Base-by-base conservation (phyloP, 2,797 vertebrate species). In the Crocidura indochinensis region DNA sequence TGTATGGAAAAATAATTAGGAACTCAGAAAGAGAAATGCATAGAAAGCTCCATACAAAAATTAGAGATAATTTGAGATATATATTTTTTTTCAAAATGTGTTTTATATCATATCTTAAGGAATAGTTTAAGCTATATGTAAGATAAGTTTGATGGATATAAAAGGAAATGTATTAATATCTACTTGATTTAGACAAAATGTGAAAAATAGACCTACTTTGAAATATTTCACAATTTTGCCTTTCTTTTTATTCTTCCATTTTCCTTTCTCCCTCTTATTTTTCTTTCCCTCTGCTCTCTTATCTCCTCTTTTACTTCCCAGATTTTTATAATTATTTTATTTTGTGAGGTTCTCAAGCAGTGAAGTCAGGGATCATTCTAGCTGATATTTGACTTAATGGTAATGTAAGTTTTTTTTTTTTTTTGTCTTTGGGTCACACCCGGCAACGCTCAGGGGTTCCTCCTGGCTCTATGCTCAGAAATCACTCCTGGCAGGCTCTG, bases 51-150 rank as follows among this genome's bases (percentile, higher is more conserved):
- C 2, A 0, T 29, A 69, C 72, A 46, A 44, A 75, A 79, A 65
- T 49, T 31, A 76, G 38, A 62, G 24, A 7, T 1, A 0, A 5
- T 46, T 10, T 4, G 14, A 85, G 27, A 38, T 60, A 1, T 44
- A 19, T 0, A 7, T 14, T n/a, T 51, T 38, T 14, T n/a, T 51
- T 38, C 2, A 10, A 12, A 26, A n/a, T 75, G 60, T 80, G 53
- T 4, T 31, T 8, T 64, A 2, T 10, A 44, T 10, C n/a, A 56
- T 9, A 6, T 8, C 56, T 53, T 19, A 1, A 87, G 56, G n/a
- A 73, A 44, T 53, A 88, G 19, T 84, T 86, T 72, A 82, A 47
- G n/a, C 75, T 77, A 88, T 77, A 38, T 38, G 38, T 38, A 5
- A 38, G 38, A 38, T 38, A 38, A 38, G 5, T 38, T 38, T 38